Evolutionary conservation across 1,140 invertebrate genomes (phyloP), one percentile per base, ranked within the genome.

Genomic region (Ips nitidus): DNA sequence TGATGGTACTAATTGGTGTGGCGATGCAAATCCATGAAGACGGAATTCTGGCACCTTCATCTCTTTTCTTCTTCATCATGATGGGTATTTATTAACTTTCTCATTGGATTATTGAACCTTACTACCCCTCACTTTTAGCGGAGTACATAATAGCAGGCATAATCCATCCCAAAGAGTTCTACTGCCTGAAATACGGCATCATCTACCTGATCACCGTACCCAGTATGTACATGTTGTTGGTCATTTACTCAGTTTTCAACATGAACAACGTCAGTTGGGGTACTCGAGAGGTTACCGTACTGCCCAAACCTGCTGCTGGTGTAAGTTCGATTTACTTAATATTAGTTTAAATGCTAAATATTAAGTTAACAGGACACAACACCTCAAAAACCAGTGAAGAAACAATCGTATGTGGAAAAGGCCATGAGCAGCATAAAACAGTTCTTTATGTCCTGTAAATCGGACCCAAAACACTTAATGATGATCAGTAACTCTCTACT

Each of bases 131-230:
- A n/a, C 41, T 68, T 63, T 42, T 52, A 70, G 79, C 78, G 0
- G 86, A 88, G 74, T 83, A 93, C 60, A 79, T 93, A 1, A 77
- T 92, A 22, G 87, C 91, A 2, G 92, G 88, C 0, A 75, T 93
- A 0, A 74, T 97, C 22, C 95, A 97, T 83, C 95, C 95, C 0
- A 89, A 92, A 78, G 94, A 97, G 81, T 86, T 91, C 61, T 80
- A 80, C 6, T 95, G 94, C 75, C 79, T 98, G 3, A 77, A 90
- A 8, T 90, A 88, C 66, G 89, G 92, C 8, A 79, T 93, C 2
- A 86, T 97, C 39, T 98, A 97, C 80, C 97, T 95, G 78, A 86
- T 97, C 7, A 93, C 94, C 4, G 92, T 97, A 56, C 95, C 95
- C 1, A 93, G 93, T 67, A 97, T 96, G 94, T 97, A 97, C 77